Conservation (phyloP, 2,797 vertebrate species). For the Phataginus tetradactyla region DNA sequence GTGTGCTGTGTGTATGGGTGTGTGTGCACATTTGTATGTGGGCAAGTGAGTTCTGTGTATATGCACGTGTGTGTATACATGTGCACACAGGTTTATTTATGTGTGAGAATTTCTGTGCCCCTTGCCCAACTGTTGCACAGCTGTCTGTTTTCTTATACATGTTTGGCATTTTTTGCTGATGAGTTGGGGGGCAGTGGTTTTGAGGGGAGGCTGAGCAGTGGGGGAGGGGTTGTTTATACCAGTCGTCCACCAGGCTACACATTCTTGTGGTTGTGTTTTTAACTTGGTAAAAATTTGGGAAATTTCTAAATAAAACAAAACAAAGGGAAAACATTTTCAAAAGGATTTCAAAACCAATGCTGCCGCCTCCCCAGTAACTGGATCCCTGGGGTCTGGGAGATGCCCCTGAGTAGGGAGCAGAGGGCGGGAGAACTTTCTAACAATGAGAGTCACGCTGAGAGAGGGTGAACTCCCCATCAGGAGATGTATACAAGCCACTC, state of each 20-base stretch:
- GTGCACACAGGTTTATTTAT: no score
- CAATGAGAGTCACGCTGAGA: rapidly evolving
- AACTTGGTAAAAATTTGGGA: conserved; percentile 87
- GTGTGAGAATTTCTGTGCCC: not conserved
- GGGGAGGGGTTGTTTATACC: conserved; percentile 62
- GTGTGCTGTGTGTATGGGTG: rapidly evolving
- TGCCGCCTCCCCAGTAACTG: conserved; percentile 77
- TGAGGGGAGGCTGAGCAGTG: conserved; percentile 5
- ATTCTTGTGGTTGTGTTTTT: conserved; percentile 86
- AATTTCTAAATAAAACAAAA: conserved; percentile 87
- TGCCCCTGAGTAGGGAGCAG: rapidly evolving
- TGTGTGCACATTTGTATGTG: not conserved
- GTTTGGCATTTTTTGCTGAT: conserved; percentile 64
- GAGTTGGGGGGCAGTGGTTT: conserved; percentile 70
- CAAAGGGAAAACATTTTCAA: conserved; percentile 83
- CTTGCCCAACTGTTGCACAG: rapidly evolving
- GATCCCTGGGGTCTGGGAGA: conserved; percentile 75
- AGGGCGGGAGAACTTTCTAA: not conserved
- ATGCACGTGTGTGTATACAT: rapidly evolving
- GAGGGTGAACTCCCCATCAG: not conserved
- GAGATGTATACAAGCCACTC: not conserved
- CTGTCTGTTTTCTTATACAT: not conserved
- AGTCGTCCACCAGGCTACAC: conserved; percentile 74
- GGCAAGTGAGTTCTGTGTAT: no score
- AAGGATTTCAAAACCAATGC: conserved; percentile 83